Percentiles rank a stretch among this genome's conserved stretches.
Evolutionary conservation across 2,888 invertebrate species (phyloP).

Genomic region (Acrobasis repandana): DNA sequence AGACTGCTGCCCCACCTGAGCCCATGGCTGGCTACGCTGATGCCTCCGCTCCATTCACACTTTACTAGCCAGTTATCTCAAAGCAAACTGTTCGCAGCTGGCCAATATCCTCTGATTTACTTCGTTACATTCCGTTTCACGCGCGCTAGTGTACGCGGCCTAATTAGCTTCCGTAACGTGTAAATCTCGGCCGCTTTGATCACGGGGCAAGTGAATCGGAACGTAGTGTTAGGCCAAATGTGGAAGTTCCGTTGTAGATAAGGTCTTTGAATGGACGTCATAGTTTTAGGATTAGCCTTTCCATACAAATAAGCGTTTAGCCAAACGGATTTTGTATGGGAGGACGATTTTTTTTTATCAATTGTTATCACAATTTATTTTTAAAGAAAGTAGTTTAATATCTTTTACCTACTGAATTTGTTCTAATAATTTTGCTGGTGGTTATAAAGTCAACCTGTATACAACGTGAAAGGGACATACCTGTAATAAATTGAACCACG

Average conservation of each 20-base stretch:
- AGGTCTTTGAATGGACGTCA: slow-evolving; percentile 24
- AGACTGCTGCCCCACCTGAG: too few relatives aligned
- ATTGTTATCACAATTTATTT: too few relatives aligned
- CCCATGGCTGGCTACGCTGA: too few relatives aligned
- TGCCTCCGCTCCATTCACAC: neutral
- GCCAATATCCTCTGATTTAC: neutral
- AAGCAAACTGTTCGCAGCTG: slow-evolving; percentile 5
- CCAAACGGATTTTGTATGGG: too few relatives aligned
- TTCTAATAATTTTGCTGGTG: too few relatives aligned
- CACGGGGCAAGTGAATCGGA: slow-evolving; percentile 67
- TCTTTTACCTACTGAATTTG: too few relatives aligned
- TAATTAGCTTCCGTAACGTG: slow-evolving; percentile 79
- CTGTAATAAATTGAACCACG: too few relatives aligned
- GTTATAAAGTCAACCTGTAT: too few relatives aligned
- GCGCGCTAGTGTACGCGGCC: slow-evolving; percentile 54
- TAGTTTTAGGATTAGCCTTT: slow-evolving; percentile 20
- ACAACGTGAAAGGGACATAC: too few relatives aligned
- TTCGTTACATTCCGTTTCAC: slow-evolving; percentile 58
- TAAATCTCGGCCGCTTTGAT: slow-evolving; percentile 78
- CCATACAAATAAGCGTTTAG: neutral
- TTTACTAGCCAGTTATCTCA: neutral
- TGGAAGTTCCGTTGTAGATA: slow-evolving; percentile 47
- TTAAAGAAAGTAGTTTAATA: too few relatives aligned
- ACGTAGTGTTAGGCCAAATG: slow-evolving; percentile 70
- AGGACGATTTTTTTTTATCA: too few relatives aligned